phyloP scores from a whole-genome alignment of 2,113 vertebrate genomes.

The Tricholaema leucomelas region DNA sequence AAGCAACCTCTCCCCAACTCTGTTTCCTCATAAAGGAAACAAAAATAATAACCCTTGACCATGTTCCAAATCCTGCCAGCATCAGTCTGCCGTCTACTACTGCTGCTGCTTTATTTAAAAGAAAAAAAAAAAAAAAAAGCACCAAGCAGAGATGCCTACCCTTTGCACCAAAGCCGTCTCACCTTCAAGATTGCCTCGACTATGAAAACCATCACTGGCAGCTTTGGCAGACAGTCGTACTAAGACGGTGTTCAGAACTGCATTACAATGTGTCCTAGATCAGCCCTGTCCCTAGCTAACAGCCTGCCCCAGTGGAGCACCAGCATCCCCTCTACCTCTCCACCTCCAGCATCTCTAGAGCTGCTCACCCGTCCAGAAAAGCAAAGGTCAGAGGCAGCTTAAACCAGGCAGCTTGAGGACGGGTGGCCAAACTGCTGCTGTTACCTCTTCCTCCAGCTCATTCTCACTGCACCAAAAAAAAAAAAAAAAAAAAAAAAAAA shows the following conservation, averaged over 20 bases:
- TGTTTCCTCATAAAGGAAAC: neutral
- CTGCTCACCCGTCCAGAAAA: neutral
- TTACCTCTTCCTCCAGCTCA: constrained; percentile 17
- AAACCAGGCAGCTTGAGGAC: neutral
- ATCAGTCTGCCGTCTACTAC: neutral
- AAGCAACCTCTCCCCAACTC: neutral
- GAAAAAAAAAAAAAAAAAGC: neutral
- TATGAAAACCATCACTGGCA: neutral
- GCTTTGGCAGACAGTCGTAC: neutral
- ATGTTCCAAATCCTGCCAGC: neutral
- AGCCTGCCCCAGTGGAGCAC: neutral
- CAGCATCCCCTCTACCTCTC: neutral
- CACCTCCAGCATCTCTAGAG: neutral
- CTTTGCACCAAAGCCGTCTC: neutral
- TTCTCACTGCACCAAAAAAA: neutral
- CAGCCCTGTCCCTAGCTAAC: neutral
- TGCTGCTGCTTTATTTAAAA: neutral
- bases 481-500: no score
- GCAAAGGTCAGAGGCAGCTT: neutral
- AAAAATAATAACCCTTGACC: neutral
- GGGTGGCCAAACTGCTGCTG: neutral
- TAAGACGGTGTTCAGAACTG: neutral
- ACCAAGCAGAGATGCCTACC: neutral
- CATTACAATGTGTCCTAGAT: neutral
- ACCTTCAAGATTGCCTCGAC: neutral